These are phyloP conservation scores for Equus przewalskii DNA, from an alignment of 2,113 vertebrate genomes.

Conservation along the genomic window DNA sequence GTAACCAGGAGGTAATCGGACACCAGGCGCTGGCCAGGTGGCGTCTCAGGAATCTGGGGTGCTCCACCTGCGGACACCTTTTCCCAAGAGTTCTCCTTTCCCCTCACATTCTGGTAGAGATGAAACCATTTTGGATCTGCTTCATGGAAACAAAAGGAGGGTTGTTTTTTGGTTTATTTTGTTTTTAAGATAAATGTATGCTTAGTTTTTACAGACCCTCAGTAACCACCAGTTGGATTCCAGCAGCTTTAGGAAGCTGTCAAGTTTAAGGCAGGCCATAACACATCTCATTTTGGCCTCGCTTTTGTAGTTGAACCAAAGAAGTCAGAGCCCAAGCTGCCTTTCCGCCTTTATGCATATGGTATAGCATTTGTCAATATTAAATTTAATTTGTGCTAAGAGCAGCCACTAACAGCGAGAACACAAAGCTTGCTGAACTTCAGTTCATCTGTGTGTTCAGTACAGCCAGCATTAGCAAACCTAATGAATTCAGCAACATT, in stretches of 20 bases:
- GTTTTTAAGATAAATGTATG: neutral
- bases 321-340: neutral
- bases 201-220: neutral
- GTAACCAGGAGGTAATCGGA: neutral
- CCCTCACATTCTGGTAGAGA: neutral
- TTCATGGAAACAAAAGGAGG: neutral
- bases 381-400: conserved; percentile 63
- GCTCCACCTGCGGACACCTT: neutral
- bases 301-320: neutral
- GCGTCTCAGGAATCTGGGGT: neutral
- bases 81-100: neutral
- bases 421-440: conserved; percentile 10
- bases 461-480: conserved; percentile 26
- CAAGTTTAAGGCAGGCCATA: neutral
- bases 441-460: neutral
- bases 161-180: neutral
- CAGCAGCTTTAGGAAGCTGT: neutral
- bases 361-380: conserved; percentile 39
- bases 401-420: conserved; percentile 45
- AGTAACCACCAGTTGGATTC: neutral
- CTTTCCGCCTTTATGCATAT: neutral
- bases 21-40: neutral
- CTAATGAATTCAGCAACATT: conserved; percentile 50
- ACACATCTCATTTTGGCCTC: neutral
- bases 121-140: neutral